Percentiles rank a stretch among this genome's conserved stretches.
Conservation (phyloP, 2,888 invertebrate species). For the Habrosyne pyritoides region DNA sequence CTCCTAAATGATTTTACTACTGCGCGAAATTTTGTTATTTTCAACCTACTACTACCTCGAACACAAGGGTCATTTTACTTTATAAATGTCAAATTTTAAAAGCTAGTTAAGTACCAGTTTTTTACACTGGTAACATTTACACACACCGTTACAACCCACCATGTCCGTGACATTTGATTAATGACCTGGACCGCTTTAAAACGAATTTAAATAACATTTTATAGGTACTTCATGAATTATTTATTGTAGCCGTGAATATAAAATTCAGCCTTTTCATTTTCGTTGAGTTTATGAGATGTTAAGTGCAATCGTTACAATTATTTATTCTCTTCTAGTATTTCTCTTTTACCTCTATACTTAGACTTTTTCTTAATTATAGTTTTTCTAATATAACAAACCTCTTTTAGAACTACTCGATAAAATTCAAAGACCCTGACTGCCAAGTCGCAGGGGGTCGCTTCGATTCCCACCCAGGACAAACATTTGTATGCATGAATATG, state of each 20-base stretch:
- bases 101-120: background rate
- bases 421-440: too few relatives aligned
- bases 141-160: background rate
- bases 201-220: constrained; percentile 57
- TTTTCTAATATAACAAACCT: too few relatives aligned
- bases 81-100: background rate
- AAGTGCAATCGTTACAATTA: background rate
- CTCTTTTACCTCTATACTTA: too few relatives aligned
- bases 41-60: background rate
- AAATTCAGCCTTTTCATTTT: constrained; percentile 34
- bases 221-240: constrained; percentile 52
- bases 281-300: constrained; percentile 18
- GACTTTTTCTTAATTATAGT: too few relatives aligned
- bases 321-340: too few relatives aligned
- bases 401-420: too few relatives aligned
- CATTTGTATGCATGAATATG: too few relatives aligned
- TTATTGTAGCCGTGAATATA: constrained; percentile 40
- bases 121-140: background rate
- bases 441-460: too few relatives aligned
- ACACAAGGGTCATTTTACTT: background rate
- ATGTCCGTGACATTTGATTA: constrained; percentile 35
- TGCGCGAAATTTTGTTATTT: background rate
- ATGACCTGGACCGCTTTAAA: constrained; percentile 45
- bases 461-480: too few relatives aligned
- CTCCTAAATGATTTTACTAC: too few relatives aligned